phyloP scores from a whole-genome alignment of 1,140 invertebrate genomes.

The Drosophila tsacasi region DNA sequence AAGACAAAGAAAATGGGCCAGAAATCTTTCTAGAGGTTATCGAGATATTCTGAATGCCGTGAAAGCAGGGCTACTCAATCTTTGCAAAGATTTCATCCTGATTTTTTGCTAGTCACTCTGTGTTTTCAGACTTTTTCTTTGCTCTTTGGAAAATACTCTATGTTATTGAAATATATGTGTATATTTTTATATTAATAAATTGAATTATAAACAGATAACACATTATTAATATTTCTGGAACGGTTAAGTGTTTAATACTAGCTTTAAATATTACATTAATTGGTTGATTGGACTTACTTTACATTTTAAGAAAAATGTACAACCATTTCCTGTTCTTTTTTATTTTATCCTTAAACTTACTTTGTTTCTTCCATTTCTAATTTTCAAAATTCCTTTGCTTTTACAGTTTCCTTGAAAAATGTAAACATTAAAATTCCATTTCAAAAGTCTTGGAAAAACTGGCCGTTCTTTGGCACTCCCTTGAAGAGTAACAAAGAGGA shows the following conservation, averaged over 20 bases:
- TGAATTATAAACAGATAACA: too few species aligned
- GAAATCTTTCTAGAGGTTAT: neutral
- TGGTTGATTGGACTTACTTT: neutral
- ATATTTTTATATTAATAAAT: neutral
- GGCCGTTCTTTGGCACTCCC: neutral
- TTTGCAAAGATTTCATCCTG: neutral
- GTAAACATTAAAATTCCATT: neutral
- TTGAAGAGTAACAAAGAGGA: constrained; percentile 13
- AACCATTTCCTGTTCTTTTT: neutral
- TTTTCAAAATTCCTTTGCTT: neutral
- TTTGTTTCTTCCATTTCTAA: neutral
- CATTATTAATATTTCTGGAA: too few species aligned
- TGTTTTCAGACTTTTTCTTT: neutral
- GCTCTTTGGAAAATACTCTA: neutral
- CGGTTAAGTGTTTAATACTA: too few species aligned
- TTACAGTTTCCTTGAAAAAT: neutral
- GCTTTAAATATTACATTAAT: too few species aligned
- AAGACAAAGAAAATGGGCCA: neutral
- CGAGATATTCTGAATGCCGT: neutral
- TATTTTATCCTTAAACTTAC: neutral
- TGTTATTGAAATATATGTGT: neutral
- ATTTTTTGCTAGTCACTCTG: neutral
- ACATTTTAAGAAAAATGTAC: neutral
- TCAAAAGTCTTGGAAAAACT: neutral
- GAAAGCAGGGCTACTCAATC: neutral